These are phyloP conservation scores for Apamea sordens DNA, from an alignment of 2,888 invertebrate species.

Conservation along the genomic window DNA sequence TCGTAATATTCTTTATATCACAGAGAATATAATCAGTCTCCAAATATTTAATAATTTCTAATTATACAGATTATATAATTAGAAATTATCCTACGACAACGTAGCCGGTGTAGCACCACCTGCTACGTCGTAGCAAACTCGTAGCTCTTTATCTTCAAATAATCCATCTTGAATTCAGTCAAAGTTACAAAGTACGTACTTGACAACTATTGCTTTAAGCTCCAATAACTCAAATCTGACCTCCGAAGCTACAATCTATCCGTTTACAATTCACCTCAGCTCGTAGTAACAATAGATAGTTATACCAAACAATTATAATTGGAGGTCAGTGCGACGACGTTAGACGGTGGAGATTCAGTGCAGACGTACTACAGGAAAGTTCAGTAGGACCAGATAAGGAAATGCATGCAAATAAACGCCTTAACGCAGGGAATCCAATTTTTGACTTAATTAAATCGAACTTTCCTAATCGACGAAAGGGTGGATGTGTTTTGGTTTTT, in stretches of 20 bases:
- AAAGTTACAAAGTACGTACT: slow-evolving; percentile 23
- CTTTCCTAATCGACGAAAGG: too few species aligned
- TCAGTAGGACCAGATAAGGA: not conserved
- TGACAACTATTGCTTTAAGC: slow-evolving; percentile 29
- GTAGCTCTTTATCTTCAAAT: not conserved
- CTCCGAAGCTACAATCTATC: slow-evolving; percentile 31
- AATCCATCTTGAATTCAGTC: slow-evolving; percentile 16
- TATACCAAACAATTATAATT: slow-evolving; percentile 58
- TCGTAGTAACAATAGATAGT: slow-evolving; percentile 50
- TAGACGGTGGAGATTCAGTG: slow-evolving; percentile 45
- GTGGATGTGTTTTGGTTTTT: too few species aligned
- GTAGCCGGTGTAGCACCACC: slow-evolving; percentile 24
- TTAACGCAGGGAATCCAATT: too few species aligned
- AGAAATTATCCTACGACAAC: slow-evolving; percentile 30
- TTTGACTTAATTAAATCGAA: too few species aligned
- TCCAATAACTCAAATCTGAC: slow-evolving; percentile 36
- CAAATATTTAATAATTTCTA: not conserved
- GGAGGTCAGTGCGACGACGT: slow-evolving; percentile 58
- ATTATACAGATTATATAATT: not conserved
- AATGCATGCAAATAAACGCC: not conserved
- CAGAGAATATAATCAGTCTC: not conserved
- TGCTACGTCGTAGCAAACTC: slow-evolving; percentile 34
- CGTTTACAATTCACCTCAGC: slow-evolving; percentile 58
- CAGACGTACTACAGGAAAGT: not conserved
- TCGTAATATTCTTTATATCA: not conserved